Conservation (phyloP, 1,140 invertebrate genomes). For the Drosophila obscura region DNA sequence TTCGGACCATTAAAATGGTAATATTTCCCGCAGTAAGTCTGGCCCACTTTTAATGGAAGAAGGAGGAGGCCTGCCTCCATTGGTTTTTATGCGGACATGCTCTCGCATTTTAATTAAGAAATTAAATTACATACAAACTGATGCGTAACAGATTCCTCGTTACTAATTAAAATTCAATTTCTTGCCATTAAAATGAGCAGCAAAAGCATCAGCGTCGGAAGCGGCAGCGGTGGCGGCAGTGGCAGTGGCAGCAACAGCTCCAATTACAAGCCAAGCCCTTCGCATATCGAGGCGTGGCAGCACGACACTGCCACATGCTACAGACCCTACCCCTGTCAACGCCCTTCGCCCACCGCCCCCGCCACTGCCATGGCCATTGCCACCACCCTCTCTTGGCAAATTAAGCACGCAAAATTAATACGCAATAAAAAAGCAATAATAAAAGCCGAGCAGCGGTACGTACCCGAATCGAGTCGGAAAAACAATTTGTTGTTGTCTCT, state of each 20-base stretch:
- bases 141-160: slow-evolving; percentile 82
- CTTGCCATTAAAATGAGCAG: slow-evolving; percentile 81
- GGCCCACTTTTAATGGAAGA: not conserved
- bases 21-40: slow-evolving; percentile 33
- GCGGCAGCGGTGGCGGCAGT: not conserved
- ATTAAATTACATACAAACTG: slow-evolving; percentile 83
- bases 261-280: slow-evolving; percentile 73
- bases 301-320: too few species aligned
- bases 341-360: too few species aligned
- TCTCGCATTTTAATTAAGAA: slow-evolving; percentile 81
- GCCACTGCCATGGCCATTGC: not conserved
- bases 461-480: slow-evolving; percentile 30
- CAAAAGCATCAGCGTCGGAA: slow-evolving; percentile 15
- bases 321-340: slow-evolving; percentile 22
- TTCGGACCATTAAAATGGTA: slow-evolving; percentile 45
- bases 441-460: slow-evolving; percentile 60
- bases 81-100: slow-evolving; percentile 77
- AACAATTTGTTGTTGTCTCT: slow-evolving; percentile 68
- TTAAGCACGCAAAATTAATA: slow-evolving; percentile 83
- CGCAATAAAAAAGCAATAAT: slow-evolving; percentile 83
- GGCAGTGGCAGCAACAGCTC: slow-evolving; percentile 50
- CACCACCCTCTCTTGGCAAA: slow-evolving; percentile 52
- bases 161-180: slow-evolving; percentile 83
- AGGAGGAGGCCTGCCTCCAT: slow-evolving; percentile 24
- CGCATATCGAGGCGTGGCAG: slow-evolving; percentile 20